Base-by-base conservation (phyloP, 2,888 invertebrate species). In the Ischnura elegans region DNA sequence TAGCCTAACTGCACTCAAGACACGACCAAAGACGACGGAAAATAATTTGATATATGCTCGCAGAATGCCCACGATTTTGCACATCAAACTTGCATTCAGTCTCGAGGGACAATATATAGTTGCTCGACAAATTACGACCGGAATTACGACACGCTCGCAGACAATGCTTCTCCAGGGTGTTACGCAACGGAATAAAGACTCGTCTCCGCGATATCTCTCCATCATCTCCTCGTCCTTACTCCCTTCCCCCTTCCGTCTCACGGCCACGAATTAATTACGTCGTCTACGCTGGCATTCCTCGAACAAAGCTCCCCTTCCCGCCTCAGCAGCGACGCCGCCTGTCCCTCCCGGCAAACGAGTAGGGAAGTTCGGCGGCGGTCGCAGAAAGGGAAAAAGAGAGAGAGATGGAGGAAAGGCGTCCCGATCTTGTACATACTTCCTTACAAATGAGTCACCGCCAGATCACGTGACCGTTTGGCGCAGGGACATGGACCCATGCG, bases 221-320 rank as follows among this genome's bases (percentile, higher is more conserved):
- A 76, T 76, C 76, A 76, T 76, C 76, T 76, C 76, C 43, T 61
- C 45, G 43, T 0, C 66, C 25, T 21, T 21, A 8, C 61, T 90
- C n/a, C 55, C 87, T 55, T 13, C 51, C 87, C 51, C 19, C 43
- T 43, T 66, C 90, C 61, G 42, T 90, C 45, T n/a, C 55, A 46
- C 36, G 87, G 87, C 42, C 55, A 66, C 90, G 61, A 43, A 61
- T 90, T 61, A 90, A 90, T 90, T 90, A 90, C 66, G 90, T 90
- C 90, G 55, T 90, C 90, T 90, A 66, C 61, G 43, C 61, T 90
- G 90, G 66, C 90, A 61, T 90, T 43, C 61, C 90, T 90, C 43
- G 21, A 86, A 46, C 86, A 46, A 76, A 43, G 45, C 86, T 86
- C 86, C 45, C 45, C 43, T 25, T 45, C 86, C 46, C 86, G 45